Percentiles rank a stretch among this genome's conserved stretches.
Conservation (phyloP, 2,888 invertebrate genomes). For the Andrena flavipes region DNA sequence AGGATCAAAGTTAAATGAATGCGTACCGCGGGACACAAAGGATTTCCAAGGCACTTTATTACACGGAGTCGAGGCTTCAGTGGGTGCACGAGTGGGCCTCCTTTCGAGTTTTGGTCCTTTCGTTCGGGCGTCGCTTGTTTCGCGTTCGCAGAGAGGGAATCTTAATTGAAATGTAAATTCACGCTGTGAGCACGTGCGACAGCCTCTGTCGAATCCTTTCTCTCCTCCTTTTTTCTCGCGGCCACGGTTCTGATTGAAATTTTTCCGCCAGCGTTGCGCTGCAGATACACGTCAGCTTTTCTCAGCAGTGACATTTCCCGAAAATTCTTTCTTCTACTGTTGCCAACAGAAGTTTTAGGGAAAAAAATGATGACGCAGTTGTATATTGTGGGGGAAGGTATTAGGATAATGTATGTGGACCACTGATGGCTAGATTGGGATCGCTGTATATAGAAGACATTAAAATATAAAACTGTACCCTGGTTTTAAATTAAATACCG, state of each 20-base stretch:
- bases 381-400: too few species aligned
- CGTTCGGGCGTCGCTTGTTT: slow-evolving; percentile 39
- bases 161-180: slow-evolving; percentile 68
- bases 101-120: slow-evolving; percentile 32
- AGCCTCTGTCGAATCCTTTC: slow-evolving; percentile 32
- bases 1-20: slow-evolving; percentile 72
- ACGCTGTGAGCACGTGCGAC: slow-evolving; percentile 35
- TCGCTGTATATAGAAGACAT: too few species aligned
- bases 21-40: slow-evolving; percentile 60
- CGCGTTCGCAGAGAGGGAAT: slow-evolving; percentile 43
- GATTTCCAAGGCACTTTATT: slow-evolving; percentile 65
- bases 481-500: too few species aligned
- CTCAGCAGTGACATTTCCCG: not conserved
- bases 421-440: too few species aligned
- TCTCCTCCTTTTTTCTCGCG: not conserved
- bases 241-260: not conserved
- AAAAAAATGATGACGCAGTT: not conserved
- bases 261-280: not conserved
- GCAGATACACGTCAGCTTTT: not conserved
- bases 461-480: too few species aligned
- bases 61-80: slow-evolving; percentile 47
- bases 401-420: too few species aligned
- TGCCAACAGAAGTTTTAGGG: not conserved
- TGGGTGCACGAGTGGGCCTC: slow-evolving; percentile 18
- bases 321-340: not conserved